Evolutionary conservation across 2,888 invertebrate genomes (phyloP).

Genomic region (Chironomus tentans): DNA sequence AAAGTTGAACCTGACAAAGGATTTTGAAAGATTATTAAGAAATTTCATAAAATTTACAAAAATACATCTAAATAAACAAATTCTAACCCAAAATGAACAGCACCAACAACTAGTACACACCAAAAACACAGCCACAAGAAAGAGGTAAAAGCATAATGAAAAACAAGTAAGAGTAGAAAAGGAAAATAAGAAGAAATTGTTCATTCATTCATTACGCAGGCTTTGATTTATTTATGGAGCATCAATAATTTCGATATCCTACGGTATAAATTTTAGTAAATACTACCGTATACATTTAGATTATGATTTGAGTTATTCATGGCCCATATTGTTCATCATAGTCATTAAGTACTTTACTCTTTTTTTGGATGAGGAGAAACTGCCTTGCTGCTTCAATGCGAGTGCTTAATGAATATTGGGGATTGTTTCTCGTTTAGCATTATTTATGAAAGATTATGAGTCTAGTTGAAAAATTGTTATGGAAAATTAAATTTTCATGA

Average conservation of each 20-base stretch:
- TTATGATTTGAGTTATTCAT: not conserved
- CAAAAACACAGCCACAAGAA: not conserved
- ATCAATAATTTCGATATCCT: constrained; percentile 24
- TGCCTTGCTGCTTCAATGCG: no score
- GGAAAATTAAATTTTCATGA: no score
- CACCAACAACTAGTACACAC: not conserved
- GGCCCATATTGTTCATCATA: not conserved
- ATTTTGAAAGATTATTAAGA: no score
- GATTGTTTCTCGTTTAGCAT: no score
- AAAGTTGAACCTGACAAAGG: no score
- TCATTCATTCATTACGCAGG: constrained; percentile 1
- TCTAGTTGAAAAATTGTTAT: no score
- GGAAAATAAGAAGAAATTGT: not conserved
- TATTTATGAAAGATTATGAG: no score
- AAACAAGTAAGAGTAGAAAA: not conserved
- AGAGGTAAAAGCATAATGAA: not conserved
- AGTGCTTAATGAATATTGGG: no score
- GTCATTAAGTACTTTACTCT: not conserved
- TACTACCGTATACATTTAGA: constrained; percentile 12
- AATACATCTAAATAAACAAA: not conserved
- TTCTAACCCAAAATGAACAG: not conserved
- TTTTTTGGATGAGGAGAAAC: no score
- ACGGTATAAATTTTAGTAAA: constrained; percentile 5
- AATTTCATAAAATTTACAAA: no score
- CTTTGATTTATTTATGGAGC: constrained; percentile 22